Evolutionary conservation across 2,113 vertebrate species (phyloP), one percentile per base, ranked within the genome.

Genomic region (Geothlypis trichas): DNA sequence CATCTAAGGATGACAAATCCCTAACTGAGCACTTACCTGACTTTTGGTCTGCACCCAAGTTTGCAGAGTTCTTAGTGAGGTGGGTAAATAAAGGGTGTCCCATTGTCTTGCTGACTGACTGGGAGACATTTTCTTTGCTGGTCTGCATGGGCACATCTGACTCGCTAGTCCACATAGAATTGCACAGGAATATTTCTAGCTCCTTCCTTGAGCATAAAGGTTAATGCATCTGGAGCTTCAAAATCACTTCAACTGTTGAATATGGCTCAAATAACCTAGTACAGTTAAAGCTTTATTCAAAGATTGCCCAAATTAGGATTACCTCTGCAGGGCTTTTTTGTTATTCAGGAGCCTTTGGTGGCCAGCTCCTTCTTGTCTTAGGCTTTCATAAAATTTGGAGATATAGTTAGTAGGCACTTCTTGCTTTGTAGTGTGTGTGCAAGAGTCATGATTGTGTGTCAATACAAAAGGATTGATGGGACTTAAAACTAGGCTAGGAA

Each of bases 31-130:
- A 31, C 28, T 68, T 62, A 62, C 16, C 13, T 46, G n/a, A 16
- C 63, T 69, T 88, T 37, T 31, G 27, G 42, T 65, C 76, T 2
- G 0, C 42, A 23, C 13, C 13, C 27, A 1, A n/a, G 7, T 52
- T 68, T 54, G 30, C 44, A 35, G 35, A 28, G 59, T 26, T 74
- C 55, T 54, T 26, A 35, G 23, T 19, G 51, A 57, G 71, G 5
- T 2, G 4, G 27, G 76, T 72, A 30, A 58, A n/a, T 2, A 42
- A 42, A 61, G 19, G 19, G 33, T 27, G 22, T 46, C 22, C 26
- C 2, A 0, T 35, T 3, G 0, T 27, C 33, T 37, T 51, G 35
- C 13, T 68, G 22, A 28, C 41, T 62, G 35, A 39, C 55, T 24
- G 33, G 14, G 30, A 31, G 37, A 66, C 0, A 0, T 47, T 54